Percentiles rank a stretch among this genome's conserved stretches.
Evolutionary conservation across 2,113 vertebrate species (phyloP).

Genomic region (Neodontobutis hainanensis): DNA sequence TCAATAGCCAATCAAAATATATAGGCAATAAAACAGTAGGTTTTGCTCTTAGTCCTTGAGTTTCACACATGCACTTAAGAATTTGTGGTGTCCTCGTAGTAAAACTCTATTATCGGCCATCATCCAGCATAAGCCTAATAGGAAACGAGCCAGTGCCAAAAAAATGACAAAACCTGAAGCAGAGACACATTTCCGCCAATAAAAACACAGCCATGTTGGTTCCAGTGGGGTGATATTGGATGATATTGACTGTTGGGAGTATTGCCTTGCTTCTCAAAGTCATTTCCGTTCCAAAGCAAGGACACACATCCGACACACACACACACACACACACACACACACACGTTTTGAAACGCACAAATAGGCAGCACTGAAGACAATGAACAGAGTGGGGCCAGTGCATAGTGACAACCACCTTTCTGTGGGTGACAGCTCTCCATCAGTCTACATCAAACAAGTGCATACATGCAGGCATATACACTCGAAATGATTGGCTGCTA

Average conservation of each 20-base stretch:
- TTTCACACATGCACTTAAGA: too few species aligned
- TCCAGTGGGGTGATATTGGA: conserved; percentile 66
- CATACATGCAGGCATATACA: conserved; percentile 37
- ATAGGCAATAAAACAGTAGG: too few species aligned
- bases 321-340: conserved; percentile 1
- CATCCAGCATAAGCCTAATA: conserved; percentile 39
- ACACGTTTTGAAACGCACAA: background rate
- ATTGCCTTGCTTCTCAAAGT: conserved; percentile 69
- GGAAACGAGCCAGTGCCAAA: conserved; percentile 51
- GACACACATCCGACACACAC: conserved; percentile 29
- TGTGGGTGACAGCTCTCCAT: conserved; percentile 67
- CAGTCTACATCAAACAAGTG: conserved; percentile 60
- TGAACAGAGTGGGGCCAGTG: conserved; percentile 38
- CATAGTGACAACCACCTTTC: conserved; percentile 58
- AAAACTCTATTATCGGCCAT: conserved; percentile 51
- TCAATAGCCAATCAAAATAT: too few species aligned
- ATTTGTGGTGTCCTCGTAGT: conserved; percentile 21
- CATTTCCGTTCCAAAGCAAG: conserved; percentile 74
- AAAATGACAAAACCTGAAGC: conserved; percentile 47
- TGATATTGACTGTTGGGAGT: conserved; percentile 72
- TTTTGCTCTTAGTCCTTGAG: too few species aligned
- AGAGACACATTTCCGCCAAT: conserved; percentile 67
- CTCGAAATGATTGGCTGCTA: conserved; percentile 36
- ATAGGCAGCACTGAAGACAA: conserved; percentile 51
- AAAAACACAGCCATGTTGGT: conserved; percentile 67